These are phyloP conservation scores for Erythrocercus mccallii DNA, from an alignment of 2,113 vertebrate genomes.

Conservation along the genomic window DNA sequence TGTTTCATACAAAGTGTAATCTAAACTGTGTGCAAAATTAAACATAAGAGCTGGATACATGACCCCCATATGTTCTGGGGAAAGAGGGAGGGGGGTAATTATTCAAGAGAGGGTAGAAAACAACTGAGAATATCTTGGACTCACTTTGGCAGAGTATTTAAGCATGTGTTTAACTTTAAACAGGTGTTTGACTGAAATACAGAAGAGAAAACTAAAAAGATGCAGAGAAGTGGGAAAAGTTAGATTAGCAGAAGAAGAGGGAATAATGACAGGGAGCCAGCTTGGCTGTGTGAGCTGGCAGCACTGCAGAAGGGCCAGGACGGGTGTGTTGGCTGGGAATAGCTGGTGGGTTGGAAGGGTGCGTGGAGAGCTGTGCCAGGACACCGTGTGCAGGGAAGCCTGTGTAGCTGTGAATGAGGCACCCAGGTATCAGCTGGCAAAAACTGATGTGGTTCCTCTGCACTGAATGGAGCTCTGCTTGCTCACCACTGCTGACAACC, in stretches of 20 bases:
- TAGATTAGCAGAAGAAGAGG: background rate
- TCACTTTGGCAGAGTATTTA: background rate
- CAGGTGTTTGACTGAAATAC: background rate
- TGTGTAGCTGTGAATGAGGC: accelerated
- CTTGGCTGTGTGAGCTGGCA: background rate
- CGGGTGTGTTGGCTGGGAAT: background rate
- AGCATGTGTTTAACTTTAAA: background rate
- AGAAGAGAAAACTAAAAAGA: background rate
- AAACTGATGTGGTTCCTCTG: background rate
- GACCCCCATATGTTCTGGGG: background rate
- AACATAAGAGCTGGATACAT: background rate
- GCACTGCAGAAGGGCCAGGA: background rate
- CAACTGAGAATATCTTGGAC: background rate
- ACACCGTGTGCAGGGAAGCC: accelerated
- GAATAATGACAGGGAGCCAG: background rate
- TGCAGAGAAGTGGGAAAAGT: background rate
- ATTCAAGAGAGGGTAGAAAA: background rate
- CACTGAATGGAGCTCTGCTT: background rate
- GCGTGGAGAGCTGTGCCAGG: background rate
- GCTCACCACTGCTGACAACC: background rate
- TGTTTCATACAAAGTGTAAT: constrained; percentile 37
- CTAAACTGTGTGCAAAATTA: constrained; percentile 36
- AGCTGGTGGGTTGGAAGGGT: background rate
- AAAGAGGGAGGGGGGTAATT: accelerated
- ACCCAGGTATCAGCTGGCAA: background rate